Percentiles rank a stretch among this genome's conserved stretches.
Conservation (phyloP, 1,140 invertebrate species). For the Drosophila tani region DNA sequence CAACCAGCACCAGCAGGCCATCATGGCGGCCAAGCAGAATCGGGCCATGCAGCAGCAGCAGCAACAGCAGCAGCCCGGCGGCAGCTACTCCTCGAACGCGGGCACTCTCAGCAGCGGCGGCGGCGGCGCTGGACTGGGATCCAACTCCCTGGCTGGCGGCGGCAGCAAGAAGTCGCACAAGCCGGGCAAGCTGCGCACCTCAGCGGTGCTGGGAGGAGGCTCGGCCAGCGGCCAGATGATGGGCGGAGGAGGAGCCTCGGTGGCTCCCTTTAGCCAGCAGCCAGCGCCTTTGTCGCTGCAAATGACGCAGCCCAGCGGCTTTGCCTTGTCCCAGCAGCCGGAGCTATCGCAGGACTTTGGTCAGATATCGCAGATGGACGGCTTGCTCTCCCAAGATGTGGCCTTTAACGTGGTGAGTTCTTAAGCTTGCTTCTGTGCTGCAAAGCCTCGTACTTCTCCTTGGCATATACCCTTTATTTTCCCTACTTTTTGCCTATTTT, state of each 20-base stretch:
- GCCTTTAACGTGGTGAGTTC: conserved; percentile 73
- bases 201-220: background rate
- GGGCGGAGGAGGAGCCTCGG: background rate
- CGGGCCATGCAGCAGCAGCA: conserved; percentile 32
- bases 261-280: conserved; percentile 85
- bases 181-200: background rate
- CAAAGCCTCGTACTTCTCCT: no score
- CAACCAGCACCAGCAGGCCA: conserved; percentile 90
- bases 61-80: conserved; percentile 19
- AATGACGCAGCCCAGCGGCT: conserved; percentile 89
- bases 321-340: conserved; percentile 91
- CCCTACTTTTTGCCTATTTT: no score
- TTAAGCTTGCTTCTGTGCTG: no score
- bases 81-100: conserved; percentile 1
- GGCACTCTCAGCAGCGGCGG: background rate
- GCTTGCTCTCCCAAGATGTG: conserved; percentile 95
- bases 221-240: background rate
- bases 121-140: background rate
- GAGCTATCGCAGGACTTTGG: conserved; percentile 96
- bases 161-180: conserved; percentile 48
- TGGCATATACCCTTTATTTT: no score
- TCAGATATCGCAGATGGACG: conserved; percentile 97
- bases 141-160: background rate
- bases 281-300: conserved; percentile 87
- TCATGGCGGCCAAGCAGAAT: conserved; percentile 85